Evolutionary conservation across 92 coral and sea anemone species (phyloP).

Genomic region (Zoanthus sociatus): DNA sequence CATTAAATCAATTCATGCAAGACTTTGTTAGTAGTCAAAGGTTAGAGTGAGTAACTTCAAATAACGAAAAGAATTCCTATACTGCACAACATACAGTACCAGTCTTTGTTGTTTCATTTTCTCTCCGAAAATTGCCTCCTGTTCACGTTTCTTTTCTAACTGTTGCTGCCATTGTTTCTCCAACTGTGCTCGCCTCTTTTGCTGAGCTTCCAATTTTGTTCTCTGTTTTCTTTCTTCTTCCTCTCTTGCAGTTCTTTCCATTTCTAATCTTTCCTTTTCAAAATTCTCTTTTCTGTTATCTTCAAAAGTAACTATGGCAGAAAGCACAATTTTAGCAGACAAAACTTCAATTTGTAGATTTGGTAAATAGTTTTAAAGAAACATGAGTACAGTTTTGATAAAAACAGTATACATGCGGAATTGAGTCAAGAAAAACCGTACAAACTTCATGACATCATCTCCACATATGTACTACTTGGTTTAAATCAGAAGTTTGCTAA

Average conservation of each 20-base stretch:
- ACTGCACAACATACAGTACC: constrained; percentile 38
- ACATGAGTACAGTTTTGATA: too few relatives aligned
- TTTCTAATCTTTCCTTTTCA: constrained; percentile 94
- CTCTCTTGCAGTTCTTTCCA: constrained; percentile 87
- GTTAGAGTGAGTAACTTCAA: too few relatives aligned
- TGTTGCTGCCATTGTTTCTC: constrained; percentile 97
- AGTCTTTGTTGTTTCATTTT: constrained; percentile 98
- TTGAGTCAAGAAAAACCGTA: too few relatives aligned
- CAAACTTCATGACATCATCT: too few relatives aligned
- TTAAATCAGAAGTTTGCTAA: too few relatives aligned
- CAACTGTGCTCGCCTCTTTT: constrained; percentile 93
- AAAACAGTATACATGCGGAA: too few relatives aligned
- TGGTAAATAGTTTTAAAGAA: too few relatives aligned
- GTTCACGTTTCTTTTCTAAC: constrained; percentile 97
- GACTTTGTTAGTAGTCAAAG: too few relatives aligned
- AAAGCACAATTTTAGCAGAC: not conserved
- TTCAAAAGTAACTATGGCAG: constrained; percentile 89
- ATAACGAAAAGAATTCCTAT: not conserved
- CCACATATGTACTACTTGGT: too few relatives aligned
- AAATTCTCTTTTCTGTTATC: constrained; percentile 96
- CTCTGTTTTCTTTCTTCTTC: constrained; percentile 92
- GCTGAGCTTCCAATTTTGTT: constrained; percentile 97
- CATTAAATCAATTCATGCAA: too few relatives aligned
- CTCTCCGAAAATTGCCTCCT: constrained; percentile 86
- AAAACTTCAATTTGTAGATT: not conserved